Evolutionary conservation across 2,888 invertebrate species (phyloP).

Genomic region (Torymus tubicola): DNA sequence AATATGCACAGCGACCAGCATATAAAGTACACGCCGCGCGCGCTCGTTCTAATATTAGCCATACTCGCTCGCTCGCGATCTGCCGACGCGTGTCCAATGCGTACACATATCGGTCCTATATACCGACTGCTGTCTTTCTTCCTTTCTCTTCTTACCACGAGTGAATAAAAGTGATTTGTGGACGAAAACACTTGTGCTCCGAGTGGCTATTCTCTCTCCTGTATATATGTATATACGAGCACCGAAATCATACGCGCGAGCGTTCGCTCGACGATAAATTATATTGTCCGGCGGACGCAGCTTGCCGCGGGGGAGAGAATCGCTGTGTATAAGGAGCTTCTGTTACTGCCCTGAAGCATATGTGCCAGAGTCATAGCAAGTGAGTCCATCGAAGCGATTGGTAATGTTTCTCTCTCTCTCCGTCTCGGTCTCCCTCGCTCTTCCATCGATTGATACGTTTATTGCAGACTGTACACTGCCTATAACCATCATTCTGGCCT

Average conservation of each 20-base stretch:
- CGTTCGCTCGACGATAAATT: slow-evolving; percentile 34
- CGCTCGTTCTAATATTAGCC: slow-evolving; percentile 43
- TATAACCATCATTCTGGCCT: slow-evolving; percentile 18
- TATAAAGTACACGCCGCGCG: neutral
- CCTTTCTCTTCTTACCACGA: neutral
- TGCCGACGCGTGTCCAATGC: slow-evolving; percentile 24
- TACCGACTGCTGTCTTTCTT: neutral
- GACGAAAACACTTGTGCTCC: slow-evolving; percentile 41
- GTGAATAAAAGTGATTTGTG: slow-evolving; percentile 53
- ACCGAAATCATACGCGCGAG: slow-evolving; percentile 1
- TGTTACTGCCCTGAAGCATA: too few relatives aligned
- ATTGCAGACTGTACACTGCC: neutral
- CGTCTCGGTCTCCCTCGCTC: neutral
- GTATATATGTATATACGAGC: neutral
- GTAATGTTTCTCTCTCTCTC: too few relatives aligned
- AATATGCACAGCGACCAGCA: neutral
- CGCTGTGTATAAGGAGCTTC: neutral
- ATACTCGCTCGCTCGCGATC: neutral
- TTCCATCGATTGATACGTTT: slow-evolving; percentile 42
- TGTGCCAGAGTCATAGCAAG: too few relatives aligned
- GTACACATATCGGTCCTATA: neutral
- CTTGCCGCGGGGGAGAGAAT: neutral
- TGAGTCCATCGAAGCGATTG: too few relatives aligned
- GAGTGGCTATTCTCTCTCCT: neutral
- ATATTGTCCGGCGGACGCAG: neutral